Conservation (phyloP, 2,113 vertebrate species). For the Archocentrus centrarchus region DNA sequence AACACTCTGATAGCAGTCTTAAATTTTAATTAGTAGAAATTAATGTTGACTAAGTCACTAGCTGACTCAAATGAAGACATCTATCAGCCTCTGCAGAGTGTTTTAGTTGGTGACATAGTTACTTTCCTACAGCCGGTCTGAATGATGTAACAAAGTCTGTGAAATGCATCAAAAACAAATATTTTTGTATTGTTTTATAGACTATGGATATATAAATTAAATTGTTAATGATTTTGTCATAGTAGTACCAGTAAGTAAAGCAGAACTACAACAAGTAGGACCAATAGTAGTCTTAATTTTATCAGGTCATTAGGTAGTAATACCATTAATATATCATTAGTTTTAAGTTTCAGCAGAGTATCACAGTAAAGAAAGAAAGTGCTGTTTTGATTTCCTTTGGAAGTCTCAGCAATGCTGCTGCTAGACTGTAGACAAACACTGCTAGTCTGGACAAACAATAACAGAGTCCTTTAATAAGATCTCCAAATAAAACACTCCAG, state of each 20-base stretch:
- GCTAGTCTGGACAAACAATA: conserved; percentile 66
- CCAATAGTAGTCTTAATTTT: background rate
- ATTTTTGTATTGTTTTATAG: background rate
- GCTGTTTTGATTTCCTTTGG: conserved; percentile 28
- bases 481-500: conserved; percentile 56
- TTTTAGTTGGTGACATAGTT: background rate
- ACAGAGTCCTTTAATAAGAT: conserved; percentile 62
- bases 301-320: background rate
- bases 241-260: background rate
- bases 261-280: background rate
- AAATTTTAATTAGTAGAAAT: background rate
- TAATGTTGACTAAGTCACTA: background rate
- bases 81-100: background rate
- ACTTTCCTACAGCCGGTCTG: background rate
- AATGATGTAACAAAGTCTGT: background rate
- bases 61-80: background rate
- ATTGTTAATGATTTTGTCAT: background rate
- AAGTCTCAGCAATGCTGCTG: background rate
- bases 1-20: background rate
- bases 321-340: background rate
- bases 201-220: background rate
- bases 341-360: background rate
- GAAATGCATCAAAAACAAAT: background rate
- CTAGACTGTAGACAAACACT: conserved; percentile 64
- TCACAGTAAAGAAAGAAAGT: conserved; percentile 34